Evolutionary conservation across 2,888 invertebrate species (phyloP), one percentile per base, ranked within the genome.

Genomic region (Drosophila pseudotalamancana): DNA sequence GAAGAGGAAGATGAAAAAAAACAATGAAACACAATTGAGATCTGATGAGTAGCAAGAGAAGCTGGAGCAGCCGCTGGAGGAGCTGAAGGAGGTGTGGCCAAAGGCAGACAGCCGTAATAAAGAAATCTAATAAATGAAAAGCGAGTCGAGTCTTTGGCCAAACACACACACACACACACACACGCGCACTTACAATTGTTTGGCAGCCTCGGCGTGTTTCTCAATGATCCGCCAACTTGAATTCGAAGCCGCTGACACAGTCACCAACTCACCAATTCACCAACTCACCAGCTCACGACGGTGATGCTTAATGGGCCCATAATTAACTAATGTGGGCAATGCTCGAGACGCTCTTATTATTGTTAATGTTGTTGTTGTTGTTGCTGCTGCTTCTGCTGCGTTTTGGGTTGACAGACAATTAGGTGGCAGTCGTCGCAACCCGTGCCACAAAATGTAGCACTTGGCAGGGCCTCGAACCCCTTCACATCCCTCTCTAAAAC

Each of bases 321-420:
- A 83, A 83, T 87, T 87, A 83, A 86, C 83, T 75, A 82, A 82
- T 77, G 87, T 76, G 79, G 76, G 71, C 75, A 69, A 74, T 51
- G 34, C 42, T 68, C 25, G 9, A 18, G 14, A 18, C 37, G 18
- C 48, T 59, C 39, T 56, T 37, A 42, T 53, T 59, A 43, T 50
- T n/a, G n/a, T 27, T n/a, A 18, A 12, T 43, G 45, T 53, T 59
- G 46, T 50, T n/a, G n/a, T 27, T n/a, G 29, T 18, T 43, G 40
- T 25, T 42, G 49, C 61, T 25, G 48, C n/a, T n/a, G n/a, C n/a
- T n/a, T n/a, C n/a, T n/a, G n/a, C n/a, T n/a, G n/a, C n/a, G n/a
- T 55, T 42, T 42, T 42, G 12, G 63, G 67, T 65, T 66, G 81
- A 80, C 77, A 77, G 53, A 87, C 63, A 77, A 72, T 80, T 73